Evolutionary conservation across 2,888 invertebrate species (phyloP), one percentile per base, ranked within the genome.

Genomic region (Drosophila algonquin): DNA sequence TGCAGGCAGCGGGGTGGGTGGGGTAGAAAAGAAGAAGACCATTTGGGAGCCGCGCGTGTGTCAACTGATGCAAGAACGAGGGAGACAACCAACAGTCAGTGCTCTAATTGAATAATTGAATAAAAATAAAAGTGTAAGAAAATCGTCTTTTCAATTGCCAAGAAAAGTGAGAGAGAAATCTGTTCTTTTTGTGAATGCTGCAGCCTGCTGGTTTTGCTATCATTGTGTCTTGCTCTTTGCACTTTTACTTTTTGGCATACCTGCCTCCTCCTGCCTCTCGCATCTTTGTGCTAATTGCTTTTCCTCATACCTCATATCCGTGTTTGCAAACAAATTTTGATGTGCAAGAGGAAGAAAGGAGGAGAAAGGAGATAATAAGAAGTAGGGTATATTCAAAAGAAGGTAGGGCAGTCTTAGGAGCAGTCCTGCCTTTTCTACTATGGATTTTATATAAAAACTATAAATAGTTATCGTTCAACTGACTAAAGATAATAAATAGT

Each of bases 121-220:
- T 40, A 75, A 69, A 57, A 84, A 81, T 68, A 73, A 75, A 79
- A 79, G 40, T 70, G 78, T 80, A 78, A 82, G 82, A 18, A 58
- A 53, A 52, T 65, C 4, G 35, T 35, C 12, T 79, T 72, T 68
- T 61, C 59, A 65, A 65, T 63, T 77, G 80, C 73, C 82, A 73
- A 56, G 14, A 45, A 21, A 55, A 44, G 46, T 59, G n/a, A 27
- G 40, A 46, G 53, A 21, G 21, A 21, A 70, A 52, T 57, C 18
- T 32, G 45, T 63, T 53, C 48, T 30, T 30, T 30, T 27, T 7
- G 24, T 24, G 24, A 27, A 27, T 51, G 40, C 7, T n/a, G 12
- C 12, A 12, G 32, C 10, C 14, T 7, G 12, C 32, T 10, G 32
- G 32, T 12, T n/a, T n/a, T 14, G 40, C 46, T 50, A 10, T 44